Percentiles rank a stretch among this genome's conserved stretches.
phyloP scores from a whole-genome alignment of 2,113 vertebrate species.

The Sialia sialis region DNA sequence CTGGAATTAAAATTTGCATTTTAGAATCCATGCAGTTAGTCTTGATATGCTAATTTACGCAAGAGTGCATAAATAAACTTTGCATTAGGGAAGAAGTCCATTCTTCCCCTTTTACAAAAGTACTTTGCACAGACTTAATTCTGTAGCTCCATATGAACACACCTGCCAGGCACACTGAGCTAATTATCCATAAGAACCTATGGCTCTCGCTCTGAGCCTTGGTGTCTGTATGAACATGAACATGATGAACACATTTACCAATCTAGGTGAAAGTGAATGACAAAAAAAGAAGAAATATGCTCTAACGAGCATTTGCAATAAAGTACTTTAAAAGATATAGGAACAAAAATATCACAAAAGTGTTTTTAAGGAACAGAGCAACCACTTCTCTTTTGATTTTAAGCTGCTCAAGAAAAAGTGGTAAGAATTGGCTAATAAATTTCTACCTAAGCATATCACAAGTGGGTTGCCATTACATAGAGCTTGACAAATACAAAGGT shows the following conservation, averaged over 20 bases:
- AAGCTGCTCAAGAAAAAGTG: neutral
- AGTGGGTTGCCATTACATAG: neutral
- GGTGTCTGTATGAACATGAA: neutral
- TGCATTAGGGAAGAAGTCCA: neutral
- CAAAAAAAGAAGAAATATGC: neutral
- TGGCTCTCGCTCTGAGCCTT: accelerated
- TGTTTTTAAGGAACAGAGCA: neutral
- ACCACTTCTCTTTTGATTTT: neutral
- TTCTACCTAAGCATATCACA: neutral
- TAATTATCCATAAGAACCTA: neutral
- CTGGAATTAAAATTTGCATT: neutral
- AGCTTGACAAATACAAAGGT: neutral
- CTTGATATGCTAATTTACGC: neutral
- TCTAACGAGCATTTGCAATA: neutral
- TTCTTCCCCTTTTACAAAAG: neutral
- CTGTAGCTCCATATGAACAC: neutral
- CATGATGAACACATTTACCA: neutral
- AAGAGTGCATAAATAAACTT: neutral
- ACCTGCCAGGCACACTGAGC: neutral
- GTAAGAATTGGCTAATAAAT: neutral
- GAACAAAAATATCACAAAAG: neutral
- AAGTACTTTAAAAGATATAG: neutral
- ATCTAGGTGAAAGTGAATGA: neutral
- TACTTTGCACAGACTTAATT: neutral
- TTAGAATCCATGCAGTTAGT: neutral